Conservation (phyloP, 2,113 vertebrate genomes). For the Dissostichus mawsoni region DNA sequence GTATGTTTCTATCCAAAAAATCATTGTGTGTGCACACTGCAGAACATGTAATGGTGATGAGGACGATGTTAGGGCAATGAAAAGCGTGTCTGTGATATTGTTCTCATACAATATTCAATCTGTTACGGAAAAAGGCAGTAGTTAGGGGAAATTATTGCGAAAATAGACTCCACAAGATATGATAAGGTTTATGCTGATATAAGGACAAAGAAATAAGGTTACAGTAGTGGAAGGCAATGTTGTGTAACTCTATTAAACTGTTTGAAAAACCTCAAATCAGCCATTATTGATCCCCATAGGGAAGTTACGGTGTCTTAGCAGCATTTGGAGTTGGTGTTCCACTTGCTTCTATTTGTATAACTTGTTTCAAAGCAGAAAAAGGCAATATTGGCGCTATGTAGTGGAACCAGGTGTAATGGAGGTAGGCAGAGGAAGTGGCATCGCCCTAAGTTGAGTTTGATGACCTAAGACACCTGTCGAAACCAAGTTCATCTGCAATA, state of each 20-base stretch:
- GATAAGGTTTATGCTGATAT: not conserved
- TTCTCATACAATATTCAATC: not conserved
- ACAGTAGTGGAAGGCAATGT: no score
- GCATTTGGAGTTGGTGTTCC: not conserved
- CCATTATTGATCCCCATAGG: not conserved
- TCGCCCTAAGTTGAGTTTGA: not conserved
- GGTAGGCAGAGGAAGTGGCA: not conserved
- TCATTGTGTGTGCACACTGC: slow-evolving; percentile 10
- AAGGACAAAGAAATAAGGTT: not conserved
- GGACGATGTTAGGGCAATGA: not conserved
- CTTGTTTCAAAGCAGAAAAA: not conserved
- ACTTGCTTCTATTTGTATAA: not conserved
- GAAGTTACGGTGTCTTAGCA: no score
- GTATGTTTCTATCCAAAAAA: slow-evolving; percentile 6
- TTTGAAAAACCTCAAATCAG: not conserved
- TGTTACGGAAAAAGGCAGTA: not conserved
- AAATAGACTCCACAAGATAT: not conserved
- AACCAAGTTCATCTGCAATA: not conserved
- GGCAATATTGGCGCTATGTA: not conserved
- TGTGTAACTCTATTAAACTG: not conserved
- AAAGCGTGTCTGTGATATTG: not conserved
- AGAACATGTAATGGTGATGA: slow-evolving; percentile 10
- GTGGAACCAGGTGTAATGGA: not conserved
- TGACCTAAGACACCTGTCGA: not conserved
- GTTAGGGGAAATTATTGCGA: not conserved